These are phyloP conservation scores for Mantis religiosa DNA, from an alignment of 2,888 invertebrate genomes.

Conservation along the genomic window DNA sequence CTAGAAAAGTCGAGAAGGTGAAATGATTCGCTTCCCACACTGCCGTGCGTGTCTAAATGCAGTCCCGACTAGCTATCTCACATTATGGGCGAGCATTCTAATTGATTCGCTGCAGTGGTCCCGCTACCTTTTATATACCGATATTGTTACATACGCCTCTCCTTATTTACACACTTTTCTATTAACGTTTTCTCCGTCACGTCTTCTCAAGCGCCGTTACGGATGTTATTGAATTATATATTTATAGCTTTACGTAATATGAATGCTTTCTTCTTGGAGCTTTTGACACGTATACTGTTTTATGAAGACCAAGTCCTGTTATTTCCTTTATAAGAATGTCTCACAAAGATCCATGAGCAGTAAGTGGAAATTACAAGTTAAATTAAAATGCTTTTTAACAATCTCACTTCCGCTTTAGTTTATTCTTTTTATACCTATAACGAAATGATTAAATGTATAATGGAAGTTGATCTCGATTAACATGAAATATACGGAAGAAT, in stretches of 20 bases:
- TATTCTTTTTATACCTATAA: too few relatives aligned
- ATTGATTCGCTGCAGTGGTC: background rate
- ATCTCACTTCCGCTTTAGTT: too few relatives aligned
- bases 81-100: background rate
- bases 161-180: background rate
- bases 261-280: background rate
- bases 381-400: too few relatives aligned
- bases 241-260: background rate
- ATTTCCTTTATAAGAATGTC: background rate
- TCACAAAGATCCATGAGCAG: too few relatives aligned
- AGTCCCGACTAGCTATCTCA: background rate
- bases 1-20: background rate
- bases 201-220: background rate
- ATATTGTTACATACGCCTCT: background rate
- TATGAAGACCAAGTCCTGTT: background rate
- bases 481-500: too few relatives aligned
- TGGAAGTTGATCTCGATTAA: too few relatives aligned
- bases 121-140: background rate
- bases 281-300: background rate
- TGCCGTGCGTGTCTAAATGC: background rate
- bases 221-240: background rate
- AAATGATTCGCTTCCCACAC: background rate
- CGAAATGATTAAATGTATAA: too few relatives aligned
- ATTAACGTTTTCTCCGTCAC: background rate
- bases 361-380: too few relatives aligned